Percentiles rank a stretch among this genome's conserved stretches.
phyloP scores from a whole-genome alignment of 2,113 vertebrate genomes.

The Clarias gariepinus region DNA sequence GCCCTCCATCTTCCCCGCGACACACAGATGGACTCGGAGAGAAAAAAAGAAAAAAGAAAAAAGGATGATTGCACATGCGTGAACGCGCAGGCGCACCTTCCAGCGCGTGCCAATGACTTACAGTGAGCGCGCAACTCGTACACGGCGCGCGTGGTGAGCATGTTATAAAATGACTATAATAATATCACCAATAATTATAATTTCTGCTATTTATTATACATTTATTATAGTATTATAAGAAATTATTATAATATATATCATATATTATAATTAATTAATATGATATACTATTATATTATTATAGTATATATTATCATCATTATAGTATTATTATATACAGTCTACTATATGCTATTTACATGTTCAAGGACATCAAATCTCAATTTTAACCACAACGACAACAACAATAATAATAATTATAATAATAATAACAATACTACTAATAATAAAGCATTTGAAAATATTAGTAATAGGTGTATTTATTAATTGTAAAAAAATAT shows the following conservation, averaged over 20 bases:
- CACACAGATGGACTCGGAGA: conserved; percentile 7
- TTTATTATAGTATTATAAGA: too few species aligned
- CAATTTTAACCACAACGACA: too few species aligned
- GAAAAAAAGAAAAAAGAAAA: not conserved
- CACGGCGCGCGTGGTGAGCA: not conserved
- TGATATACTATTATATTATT: too few species aligned
- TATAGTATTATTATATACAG: too few species aligned
- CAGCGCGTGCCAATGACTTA: not conserved
- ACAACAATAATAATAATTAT: too few species aligned
- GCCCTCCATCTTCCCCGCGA: conserved; percentile 80
- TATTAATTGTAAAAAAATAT: too few species aligned
- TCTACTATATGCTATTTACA: not conserved
- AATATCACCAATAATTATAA: not conserved
- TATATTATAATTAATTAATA: too few species aligned
- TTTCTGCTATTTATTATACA: not conserved
- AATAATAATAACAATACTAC: too few species aligned
- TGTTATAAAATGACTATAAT: not conserved
- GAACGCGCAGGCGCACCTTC: conserved; percentile 29
- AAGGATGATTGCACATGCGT: conserved; percentile 42
- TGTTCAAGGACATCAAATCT: not conserved
- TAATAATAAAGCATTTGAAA: too few species aligned
- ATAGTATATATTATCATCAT: too few species aligned
- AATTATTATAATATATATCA: too few species aligned
- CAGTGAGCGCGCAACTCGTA: not conserved
- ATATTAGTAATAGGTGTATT: too few species aligned